Percentiles rank a stretch among this genome's conserved stretches.
Conservation (phyloP, 2,888 invertebrate genomes). For the Podabrus alpinus region DNA sequence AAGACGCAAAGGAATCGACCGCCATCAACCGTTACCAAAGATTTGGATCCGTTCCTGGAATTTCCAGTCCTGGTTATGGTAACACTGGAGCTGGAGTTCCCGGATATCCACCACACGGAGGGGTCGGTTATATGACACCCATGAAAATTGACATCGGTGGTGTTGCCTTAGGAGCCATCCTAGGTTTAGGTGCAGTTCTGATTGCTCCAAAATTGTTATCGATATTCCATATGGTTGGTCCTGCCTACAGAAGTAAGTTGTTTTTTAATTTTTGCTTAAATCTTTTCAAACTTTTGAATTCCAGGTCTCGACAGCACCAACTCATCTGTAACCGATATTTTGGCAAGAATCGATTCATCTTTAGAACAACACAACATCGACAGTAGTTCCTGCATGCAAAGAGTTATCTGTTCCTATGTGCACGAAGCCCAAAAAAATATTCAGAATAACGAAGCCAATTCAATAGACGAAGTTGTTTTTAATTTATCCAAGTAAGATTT, state of each 20-base stretch:
- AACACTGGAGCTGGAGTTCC: slow-evolving; percentile 51
- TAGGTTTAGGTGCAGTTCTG: slow-evolving; percentile 80
- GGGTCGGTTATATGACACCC: slow-evolving; percentile 68
- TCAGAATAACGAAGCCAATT: slow-evolving; percentile 64
- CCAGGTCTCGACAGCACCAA: slow-evolving; percentile 50
- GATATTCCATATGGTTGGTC: slow-evolving; percentile 66
- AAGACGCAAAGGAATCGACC: slow-evolving; percentile 38
- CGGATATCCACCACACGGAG: slow-evolving; percentile 49
- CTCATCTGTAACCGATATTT: slow-evolving; percentile 65
- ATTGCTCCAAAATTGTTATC: slow-evolving; percentile 79
- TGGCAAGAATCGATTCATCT: slow-evolving; percentile 68
- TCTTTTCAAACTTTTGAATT: slow-evolving; percentile 3
- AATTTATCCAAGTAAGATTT: slow-evolving; percentile 64
- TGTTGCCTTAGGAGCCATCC: slow-evolving; percentile 76
- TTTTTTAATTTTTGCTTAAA: not conserved
- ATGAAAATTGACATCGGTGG: slow-evolving; percentile 83
- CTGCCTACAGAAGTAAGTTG: slow-evolving; percentile 71
- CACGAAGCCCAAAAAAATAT: slow-evolving; percentile 71
- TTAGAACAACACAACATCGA: slow-evolving; percentile 73
- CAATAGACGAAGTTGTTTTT: slow-evolving; percentile 66
- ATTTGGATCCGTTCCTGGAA: slow-evolving; percentile 53
- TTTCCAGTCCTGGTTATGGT: slow-evolving; percentile 57
- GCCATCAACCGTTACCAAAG: slow-evolving; percentile 56
- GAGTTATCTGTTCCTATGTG: slow-evolving; percentile 73
- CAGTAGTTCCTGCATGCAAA: slow-evolving; percentile 71